Base-by-base conservation (phyloP, 2,797 vertebrate species). In the Agapornis canus region DNA sequence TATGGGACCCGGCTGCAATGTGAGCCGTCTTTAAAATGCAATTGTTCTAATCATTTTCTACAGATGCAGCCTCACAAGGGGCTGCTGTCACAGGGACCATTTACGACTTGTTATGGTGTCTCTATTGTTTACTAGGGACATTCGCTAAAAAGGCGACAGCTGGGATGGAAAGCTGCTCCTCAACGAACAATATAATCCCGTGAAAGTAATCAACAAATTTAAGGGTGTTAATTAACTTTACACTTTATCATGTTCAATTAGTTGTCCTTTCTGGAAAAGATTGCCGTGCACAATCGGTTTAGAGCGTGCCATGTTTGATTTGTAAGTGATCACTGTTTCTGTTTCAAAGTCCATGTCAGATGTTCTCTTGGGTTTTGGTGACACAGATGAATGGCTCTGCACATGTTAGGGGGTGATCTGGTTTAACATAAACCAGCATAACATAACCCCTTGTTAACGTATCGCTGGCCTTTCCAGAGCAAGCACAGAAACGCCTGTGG, bases 171-270 rank as follows among this genome's bases (percentile, higher is more conserved):
- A 98, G 98, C 97, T 97, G 98, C 97, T 98, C 98, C 98, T 98
- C 97, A 97, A 98, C 96, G 98, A 98, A 98, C 98, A 98, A 98
- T 98, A 98, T 98, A 98, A 98, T 98, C 98, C 98, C 96, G 98
- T 98, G 98, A 98, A 98, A 98, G 98, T 99, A 98, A 98, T 98
- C 99, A 99, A 99, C 99, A 99, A 99, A 99, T 99, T 98, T 99
- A 99, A 99, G 98, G 98, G 98, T 98, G 99, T 99, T 99, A 99
- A 99, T 99, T 99, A 99, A 99, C 99, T 99, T 99, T 99, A 99
- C 98, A 99, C 99, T 99, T 99, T 99, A 99, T 99, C 99, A 99
- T 99, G 99, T 99, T 99, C 99, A 99, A 99, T 99, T 99, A 99
- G 98, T 98, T 98, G 97, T 98, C 98, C 98, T 99, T 99, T 98